A percentile compares a stretch with the other conserved stretches of the same genome.
Evolutionary conservation across 2,113 vertebrate genomes (phyloP).

Genomic region (Proterorhinus semilunaris): DNA sequence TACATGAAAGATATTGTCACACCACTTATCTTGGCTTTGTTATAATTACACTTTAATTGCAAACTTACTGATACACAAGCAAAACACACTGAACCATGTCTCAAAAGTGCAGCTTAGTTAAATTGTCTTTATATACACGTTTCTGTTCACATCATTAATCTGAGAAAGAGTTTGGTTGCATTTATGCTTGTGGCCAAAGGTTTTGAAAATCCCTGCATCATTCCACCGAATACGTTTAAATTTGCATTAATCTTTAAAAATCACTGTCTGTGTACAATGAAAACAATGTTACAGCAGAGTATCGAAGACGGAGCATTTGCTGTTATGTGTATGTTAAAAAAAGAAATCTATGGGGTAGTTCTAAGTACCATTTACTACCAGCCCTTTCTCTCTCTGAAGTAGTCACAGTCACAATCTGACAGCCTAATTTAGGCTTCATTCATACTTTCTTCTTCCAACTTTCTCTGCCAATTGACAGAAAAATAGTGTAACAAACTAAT

Average conservation of each 20-base stretch:
- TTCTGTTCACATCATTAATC: slow-evolving; percentile 60
- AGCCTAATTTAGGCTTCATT: slow-evolving; percentile 78
- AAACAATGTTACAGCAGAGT: slow-evolving; percentile 31
- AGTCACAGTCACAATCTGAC: slow-evolving; percentile 49
- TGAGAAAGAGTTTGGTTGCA: slow-evolving; percentile 51
- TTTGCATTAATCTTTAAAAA: slow-evolving; percentile 32
- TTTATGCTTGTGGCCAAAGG: slow-evolving; percentile 39
- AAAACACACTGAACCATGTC: slow-evolving; percentile 33
- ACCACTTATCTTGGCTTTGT: too few species aligned
- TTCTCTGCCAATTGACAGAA: slow-evolving; percentile 73
- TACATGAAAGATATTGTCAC: too few species aligned
- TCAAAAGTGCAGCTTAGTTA: slow-evolving; percentile 54
- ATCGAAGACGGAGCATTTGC: slow-evolving; percentile 44
- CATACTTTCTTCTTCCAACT: slow-evolving; percentile 51
- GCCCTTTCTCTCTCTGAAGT: slow-evolving; percentile 33
- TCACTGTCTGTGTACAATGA: slow-evolving; percentile 48
- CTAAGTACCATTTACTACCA: slow-evolving; percentile 39
- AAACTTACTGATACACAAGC: slow-evolving; percentile 57
- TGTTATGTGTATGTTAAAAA: slow-evolving; percentile 41
- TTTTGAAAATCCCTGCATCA: slow-evolving; percentile 21
- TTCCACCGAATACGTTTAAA: slow-evolving; percentile 8
- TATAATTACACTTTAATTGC: slow-evolving; percentile 51
- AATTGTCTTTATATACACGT: slow-evolving; percentile 42
- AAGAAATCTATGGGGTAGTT: slow-evolving; percentile 29
- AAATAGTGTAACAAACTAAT: slow-evolving; percentile 57